A percentile compares a stretch with the other conserved stretches of the same genome.
Evolutionary conservation across 2,797 vertebrate species (phyloP).

Genomic region (Hydrophis major): DNA sequence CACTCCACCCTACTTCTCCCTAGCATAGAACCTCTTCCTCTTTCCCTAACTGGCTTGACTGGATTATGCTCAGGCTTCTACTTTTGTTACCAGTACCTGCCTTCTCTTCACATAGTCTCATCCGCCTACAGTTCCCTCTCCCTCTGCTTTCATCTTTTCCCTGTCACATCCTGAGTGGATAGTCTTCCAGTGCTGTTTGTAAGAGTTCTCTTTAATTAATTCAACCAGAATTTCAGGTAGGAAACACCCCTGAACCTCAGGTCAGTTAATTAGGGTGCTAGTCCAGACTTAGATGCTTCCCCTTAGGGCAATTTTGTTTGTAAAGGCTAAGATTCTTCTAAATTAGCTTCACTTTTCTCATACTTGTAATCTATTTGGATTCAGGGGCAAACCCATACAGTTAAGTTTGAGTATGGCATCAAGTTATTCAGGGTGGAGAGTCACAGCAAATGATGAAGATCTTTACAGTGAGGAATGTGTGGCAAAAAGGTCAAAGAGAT

Average conservation of each 20-base stretch:
- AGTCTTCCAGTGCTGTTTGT: slow-evolving; percentile 40
- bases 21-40: slow-evolving; percentile 65
- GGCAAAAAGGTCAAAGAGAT: background rate
- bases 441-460: background rate
- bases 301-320: background rate
- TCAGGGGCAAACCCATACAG: background rate
- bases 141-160: slow-evolving; percentile 45
- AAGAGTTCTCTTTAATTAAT: slow-evolving; percentile 29
- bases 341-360: background rate
- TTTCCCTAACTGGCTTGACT: slow-evolving; percentile 56
- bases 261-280: background rate
- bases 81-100: slow-evolving; percentile 48
- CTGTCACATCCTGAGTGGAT: slow-evolving; percentile 57
- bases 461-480: background rate
- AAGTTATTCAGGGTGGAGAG: background rate
- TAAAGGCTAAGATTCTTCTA: background rate
- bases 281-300: background rate
- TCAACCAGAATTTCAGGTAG: slow-evolving; percentile 29
- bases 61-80: slow-evolving; percentile 42
- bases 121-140: slow-evolving; percentile 45
- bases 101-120: slow-evolving; percentile 32
- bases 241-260: slow-evolving; percentile 28
- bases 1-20: slow-evolving; percentile 57
- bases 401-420: background rate
- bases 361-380: background rate